Conservation (phyloP, 64 coral and sea anemone genomes). For the Exaiptasia diaphana region DNA sequence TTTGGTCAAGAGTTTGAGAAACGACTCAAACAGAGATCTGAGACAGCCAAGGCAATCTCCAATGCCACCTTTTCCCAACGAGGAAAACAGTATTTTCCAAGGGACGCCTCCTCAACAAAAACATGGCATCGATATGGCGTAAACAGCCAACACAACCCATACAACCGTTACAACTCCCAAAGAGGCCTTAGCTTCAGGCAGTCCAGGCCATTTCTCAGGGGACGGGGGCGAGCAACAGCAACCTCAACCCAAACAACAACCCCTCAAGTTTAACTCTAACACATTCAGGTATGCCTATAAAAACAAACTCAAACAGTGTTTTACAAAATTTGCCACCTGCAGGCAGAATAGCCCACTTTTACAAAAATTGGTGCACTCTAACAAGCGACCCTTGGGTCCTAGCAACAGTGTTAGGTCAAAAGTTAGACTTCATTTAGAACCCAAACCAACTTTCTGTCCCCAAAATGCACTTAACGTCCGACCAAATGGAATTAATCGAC, state of each 20-base stretch:
- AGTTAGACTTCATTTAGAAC: not conserved
- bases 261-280: too few species aligned
- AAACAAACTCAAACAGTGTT: not conserved
- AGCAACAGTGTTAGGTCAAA: not conserved
- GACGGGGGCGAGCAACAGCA: not conserved
- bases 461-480: not conserved
- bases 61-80: not conserved
- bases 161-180: not conserved
- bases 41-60: slow-evolving; percentile 44
- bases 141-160: not conserved
- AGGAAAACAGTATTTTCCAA: slow-evolving; percentile 21
- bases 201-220: not conserved
- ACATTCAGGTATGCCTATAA: not conserved
- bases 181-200: not conserved
- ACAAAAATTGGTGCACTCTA: not conserved
- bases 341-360: slow-evolving; percentile 27
- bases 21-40: slow-evolving; percentile 18
- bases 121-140: not conserved
- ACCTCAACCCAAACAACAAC: not conserved
- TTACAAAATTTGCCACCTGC: not conserved
- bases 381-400: slow-evolving; percentile 24
- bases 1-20: slow-evolving; percentile 24
- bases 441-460: not conserved
- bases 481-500: slow-evolving; percentile 1
- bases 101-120: slow-evolving; percentile 2